Evolutionary conservation across 2,888 invertebrate genomes (phyloP).

Genomic region (Tryphoninae sp.): DNA sequence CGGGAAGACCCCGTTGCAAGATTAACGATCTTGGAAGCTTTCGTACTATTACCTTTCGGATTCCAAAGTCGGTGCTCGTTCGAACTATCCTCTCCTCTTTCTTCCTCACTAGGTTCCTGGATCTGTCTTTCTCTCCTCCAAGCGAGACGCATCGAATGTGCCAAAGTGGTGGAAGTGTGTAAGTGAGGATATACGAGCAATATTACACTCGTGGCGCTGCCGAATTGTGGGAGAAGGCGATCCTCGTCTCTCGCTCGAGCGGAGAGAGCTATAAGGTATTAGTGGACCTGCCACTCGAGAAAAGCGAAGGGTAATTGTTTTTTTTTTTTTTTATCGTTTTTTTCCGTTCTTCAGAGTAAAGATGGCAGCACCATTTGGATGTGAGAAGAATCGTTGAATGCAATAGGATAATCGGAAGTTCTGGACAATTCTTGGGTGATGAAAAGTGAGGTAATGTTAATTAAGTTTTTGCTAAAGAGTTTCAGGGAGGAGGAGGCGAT

Average conservation of each 20-base stretch:
- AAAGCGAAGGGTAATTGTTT: conserved; percentile 72
- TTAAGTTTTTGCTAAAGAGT: too few species aligned
- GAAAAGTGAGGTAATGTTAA: not conserved
- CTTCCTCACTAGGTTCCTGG: conserved; percentile 4
- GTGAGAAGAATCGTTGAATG: not conserved
- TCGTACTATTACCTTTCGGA: conserved; percentile 70
- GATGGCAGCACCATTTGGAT: not conserved
- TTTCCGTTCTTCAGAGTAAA: not conserved
- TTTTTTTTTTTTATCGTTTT: not conserved
- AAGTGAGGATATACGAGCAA: conserved; percentile 9
- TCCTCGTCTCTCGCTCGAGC: conserved; percentile 25
- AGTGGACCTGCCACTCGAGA: conserved; percentile 72
- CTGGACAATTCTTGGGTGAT: not conserved
- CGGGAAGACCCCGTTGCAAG: conserved; percentile 66
- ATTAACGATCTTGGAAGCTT: conserved; percentile 74
- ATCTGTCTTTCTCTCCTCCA: conserved; percentile 4
- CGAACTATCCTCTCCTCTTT: conserved; percentile 26
- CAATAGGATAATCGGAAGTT: not conserved
- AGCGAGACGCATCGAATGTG: conserved; percentile 26
- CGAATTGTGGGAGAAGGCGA: conserved; percentile 40
- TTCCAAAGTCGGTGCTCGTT: conserved; percentile 56
- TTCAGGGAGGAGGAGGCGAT: too few species aligned
- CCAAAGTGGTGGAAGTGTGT: conserved; percentile 2
- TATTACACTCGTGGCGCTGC: conserved; percentile 32
- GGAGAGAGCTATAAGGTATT: conserved; percentile 59